phyloP scores from a whole-genome alignment of 2,113 vertebrate genomes.

The Meles meles region DNA sequence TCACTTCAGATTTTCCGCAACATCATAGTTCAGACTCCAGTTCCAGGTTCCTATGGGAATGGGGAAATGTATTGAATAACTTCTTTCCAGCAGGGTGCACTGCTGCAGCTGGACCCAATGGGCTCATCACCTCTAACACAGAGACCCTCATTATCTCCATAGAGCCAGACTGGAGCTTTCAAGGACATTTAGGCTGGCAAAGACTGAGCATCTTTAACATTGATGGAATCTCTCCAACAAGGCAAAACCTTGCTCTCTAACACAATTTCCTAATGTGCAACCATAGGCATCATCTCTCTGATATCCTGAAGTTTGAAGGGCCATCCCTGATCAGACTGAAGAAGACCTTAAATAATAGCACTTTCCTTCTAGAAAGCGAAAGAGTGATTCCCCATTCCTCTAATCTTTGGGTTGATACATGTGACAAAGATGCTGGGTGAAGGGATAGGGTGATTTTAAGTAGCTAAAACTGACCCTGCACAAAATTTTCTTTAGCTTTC shows the following conservation, averaged over 20 bases:
- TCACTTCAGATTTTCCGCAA: no score
- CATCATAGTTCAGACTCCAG: background rate
- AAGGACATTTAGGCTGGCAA: background rate
- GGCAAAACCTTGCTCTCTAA: background rate
- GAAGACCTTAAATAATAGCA: background rate
- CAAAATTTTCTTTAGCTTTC: background rate
- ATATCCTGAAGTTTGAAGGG: background rate
- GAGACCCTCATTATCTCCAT: background rate
- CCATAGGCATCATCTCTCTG: background rate
- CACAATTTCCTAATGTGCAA: background rate
- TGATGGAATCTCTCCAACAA: background rate
- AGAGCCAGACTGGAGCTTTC: background rate
- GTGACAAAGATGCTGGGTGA: background rate
- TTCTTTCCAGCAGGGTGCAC: background rate
- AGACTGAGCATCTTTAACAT: background rate
- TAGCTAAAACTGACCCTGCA: background rate
- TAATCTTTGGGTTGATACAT: background rate
- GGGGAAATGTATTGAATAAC: background rate
- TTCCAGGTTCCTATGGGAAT: background rate
- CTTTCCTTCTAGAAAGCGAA: background rate
- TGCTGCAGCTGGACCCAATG: background rate
- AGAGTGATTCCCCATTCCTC: background rate
- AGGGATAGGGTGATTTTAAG: background rate
- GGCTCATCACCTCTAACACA: background rate
- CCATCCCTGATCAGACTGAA: background rate